phyloP scores from a whole-genome alignment of 2,888 invertebrate genomes.

The Prosopocoilus inquinatus region DNA sequence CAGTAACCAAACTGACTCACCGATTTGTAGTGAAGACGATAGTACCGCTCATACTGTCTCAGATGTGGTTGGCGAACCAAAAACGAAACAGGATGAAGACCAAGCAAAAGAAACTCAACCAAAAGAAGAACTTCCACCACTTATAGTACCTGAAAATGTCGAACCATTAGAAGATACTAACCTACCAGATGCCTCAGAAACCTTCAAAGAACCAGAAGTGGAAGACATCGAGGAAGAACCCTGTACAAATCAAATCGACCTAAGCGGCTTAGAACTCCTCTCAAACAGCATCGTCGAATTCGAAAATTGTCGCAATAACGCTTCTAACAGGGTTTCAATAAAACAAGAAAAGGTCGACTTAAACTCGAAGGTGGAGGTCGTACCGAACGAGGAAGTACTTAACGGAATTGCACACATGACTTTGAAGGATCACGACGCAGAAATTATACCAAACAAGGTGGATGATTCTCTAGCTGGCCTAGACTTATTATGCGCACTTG shows the following conservation, averaged over 20 bases:
- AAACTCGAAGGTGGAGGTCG: constrained; percentile 26
- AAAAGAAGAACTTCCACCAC: constrained; percentile 13
- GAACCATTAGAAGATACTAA: too few species aligned
- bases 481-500: constrained; percentile 77
- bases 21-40: constrained; percentile 65
- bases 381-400: constrained; percentile 28
- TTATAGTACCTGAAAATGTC: constrained; percentile 24
- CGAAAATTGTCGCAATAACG: constrained; percentile 52
- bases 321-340: constrained; percentile 37
- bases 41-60: constrained; percentile 36
- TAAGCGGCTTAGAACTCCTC: constrained; percentile 77
- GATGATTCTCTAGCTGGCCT: constrained; percentile 62
- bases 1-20: constrained; percentile 79
- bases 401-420: constrained; percentile 34
- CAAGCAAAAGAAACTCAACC: constrained; percentile 11
- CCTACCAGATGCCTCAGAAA: background rate
- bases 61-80: constrained; percentile 22
- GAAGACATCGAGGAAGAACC: constrained; percentile 5
- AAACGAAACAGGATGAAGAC: constrained; percentile 9
- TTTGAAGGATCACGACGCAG: constrained; percentile 47
- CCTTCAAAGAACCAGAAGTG: constrained; percentile 2
- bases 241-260: constrained; percentile 56
- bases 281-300: constrained; percentile 84
- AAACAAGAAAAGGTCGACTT: constrained; percentile 42
- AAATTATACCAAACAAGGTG: constrained; percentile 48